phyloP scores from a whole-genome alignment of 2,888 invertebrate species.

The Drosophila paramelanica region DNA sequence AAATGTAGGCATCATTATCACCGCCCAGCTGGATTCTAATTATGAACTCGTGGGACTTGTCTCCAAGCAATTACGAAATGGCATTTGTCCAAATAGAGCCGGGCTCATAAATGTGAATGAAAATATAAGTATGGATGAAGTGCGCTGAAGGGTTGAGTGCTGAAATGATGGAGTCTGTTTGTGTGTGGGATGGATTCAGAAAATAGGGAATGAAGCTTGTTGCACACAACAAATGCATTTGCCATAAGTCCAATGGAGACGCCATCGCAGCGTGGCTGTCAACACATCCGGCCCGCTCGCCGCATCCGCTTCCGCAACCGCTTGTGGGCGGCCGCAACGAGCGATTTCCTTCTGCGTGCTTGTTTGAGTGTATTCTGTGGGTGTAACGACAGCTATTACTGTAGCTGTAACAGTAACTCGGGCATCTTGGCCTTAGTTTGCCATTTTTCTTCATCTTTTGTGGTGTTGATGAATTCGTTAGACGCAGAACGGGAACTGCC shows the following conservation, averaged over 20 bases:
- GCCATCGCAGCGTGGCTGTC: slow-evolving; percentile 39
- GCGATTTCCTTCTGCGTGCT: slow-evolving; percentile 21
- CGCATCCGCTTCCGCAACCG: slow-evolving; percentile 23
- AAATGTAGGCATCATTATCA: slow-evolving; percentile 5
- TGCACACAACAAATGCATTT: slow-evolving; percentile 64
- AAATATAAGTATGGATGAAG: not conserved
- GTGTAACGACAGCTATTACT: slow-evolving; percentile 24
- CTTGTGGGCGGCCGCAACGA: slow-evolving; percentile 20
- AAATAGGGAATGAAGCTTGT: slow-evolving; percentile 42
- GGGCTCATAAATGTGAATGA: not conserved
- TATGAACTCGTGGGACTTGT: slow-evolving; percentile 25
- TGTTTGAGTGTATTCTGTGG: slow-evolving; percentile 14
- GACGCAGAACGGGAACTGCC: slow-evolving; percentile 34
- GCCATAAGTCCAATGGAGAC: slow-evolving; percentile 39
- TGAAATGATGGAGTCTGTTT: not conserved
- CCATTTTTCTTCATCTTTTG: slow-evolving; percentile 70
- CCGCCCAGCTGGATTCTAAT: slow-evolving; percentile 32
- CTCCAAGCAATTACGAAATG: slow-evolving; percentile 24
- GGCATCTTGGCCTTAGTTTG: slow-evolving; percentile 61
- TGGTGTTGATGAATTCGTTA: slow-evolving; percentile 66
- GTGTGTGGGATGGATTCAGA: not conserved
- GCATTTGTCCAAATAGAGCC: slow-evolving; percentile 16
- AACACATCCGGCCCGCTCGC: slow-evolving; percentile 42
- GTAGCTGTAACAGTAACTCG: slow-evolving; percentile 8
- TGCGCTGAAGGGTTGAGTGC: not conserved